phyloP scores from a whole-genome alignment of 2,113 vertebrate species.

The Mesoclemmys tuberculata region DNA sequence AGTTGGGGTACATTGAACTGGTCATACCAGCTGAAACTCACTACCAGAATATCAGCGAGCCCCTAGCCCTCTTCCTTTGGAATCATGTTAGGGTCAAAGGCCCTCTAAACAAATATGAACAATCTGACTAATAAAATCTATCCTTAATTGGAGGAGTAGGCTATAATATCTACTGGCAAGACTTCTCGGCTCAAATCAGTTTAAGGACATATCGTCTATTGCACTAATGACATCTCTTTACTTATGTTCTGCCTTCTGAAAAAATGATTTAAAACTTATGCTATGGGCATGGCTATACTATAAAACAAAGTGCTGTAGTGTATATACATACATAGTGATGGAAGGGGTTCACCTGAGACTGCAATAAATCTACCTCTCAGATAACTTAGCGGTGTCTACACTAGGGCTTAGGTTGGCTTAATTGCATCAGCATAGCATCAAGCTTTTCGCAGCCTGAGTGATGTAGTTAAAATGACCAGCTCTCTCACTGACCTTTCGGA shows the following conservation, averaged over 20 bases:
- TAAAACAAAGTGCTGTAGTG: background rate
- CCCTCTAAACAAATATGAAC: slow-evolving; percentile 20
- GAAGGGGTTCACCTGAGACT: background rate
- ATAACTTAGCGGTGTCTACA: background rate
- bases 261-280: background rate
- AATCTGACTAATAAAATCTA: slow-evolving; percentile 26
- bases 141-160: background rate
- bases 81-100: too few relatives aligned
- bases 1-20: too few relatives aligned
- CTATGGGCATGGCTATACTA: background rate
- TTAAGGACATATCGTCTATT: background rate
- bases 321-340: background rate
- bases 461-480: background rate
- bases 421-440: background rate
- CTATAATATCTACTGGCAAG: background rate
- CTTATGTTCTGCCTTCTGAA: background rate
- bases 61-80: too few relatives aligned
- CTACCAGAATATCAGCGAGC: too few relatives aligned
- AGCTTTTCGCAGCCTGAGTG: background rate
- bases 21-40: too few relatives aligned
- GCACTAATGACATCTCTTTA: background rate
- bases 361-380: background rate
- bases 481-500: background rate
- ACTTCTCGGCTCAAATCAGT: background rate
- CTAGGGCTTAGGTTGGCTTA: background rate